phyloP scores from a whole-genome alignment of 2,797 vertebrate species.

The Chaetophractus vellerosus region DNA sequence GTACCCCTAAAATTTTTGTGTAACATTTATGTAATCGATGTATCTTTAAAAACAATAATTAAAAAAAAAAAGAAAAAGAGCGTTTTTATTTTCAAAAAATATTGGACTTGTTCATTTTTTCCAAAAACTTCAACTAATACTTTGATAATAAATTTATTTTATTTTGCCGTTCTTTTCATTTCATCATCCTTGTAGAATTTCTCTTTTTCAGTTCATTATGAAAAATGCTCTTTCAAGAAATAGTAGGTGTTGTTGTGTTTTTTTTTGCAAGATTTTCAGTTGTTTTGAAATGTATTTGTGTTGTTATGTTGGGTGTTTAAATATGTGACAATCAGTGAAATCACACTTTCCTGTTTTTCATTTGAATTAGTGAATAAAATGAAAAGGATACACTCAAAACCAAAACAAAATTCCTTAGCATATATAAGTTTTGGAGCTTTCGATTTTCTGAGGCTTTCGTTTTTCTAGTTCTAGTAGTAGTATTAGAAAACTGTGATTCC shows the following conservation, averaged over 20 bases:
- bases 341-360: constrained; percentile 29
- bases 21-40: no score
- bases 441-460: constrained; percentile 87
- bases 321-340: constrained; percentile 19
- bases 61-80: no score
- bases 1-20: no score
- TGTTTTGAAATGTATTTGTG: constrained; percentile 7
- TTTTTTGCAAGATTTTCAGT: constrained; percentile 43
- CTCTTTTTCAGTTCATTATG: neutral
- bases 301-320: constrained; percentile 17
- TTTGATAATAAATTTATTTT: constrained; percentile 45
- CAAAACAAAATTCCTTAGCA: constrained; percentile 71
- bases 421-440: constrained; percentile 68
- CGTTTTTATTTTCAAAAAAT: constrained; percentile 11
- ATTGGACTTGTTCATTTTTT: neutral
- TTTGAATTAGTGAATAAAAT: constrained; percentile 13
- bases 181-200: constrained; percentile 12
- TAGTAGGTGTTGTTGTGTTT: neutral
- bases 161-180: neutral
- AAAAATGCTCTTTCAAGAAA: neutral
- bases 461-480: constrained; percentile 73
- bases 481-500: constrained; percentile 81
- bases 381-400: constrained; percentile 59
- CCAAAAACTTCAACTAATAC: neutral
- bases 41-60: no score